Conservation (phyloP, 2,888 invertebrate genomes). For the Leptarthrus brevirostris region DNA sequence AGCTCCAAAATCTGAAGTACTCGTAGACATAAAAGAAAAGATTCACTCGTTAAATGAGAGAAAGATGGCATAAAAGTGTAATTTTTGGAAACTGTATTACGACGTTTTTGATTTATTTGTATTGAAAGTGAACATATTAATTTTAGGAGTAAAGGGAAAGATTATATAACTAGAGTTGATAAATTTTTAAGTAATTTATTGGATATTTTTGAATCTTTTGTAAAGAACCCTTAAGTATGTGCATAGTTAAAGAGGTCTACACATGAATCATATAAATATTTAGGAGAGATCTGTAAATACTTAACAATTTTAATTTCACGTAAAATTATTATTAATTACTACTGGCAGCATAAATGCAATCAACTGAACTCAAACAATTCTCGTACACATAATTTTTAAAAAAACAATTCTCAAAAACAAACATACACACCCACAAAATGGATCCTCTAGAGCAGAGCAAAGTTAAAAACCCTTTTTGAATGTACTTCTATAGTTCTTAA, state of each 20-base stretch:
- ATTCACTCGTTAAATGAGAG: no score
- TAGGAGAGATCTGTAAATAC: slow-evolving; percentile 32
- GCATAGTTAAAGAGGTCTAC: slow-evolving; percentile 1
- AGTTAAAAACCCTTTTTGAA: not conserved
- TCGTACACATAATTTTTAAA: not conserved
- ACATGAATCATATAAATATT: slow-evolving; percentile 21
- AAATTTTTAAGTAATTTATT: slow-evolving; percentile 28
- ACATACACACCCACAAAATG: not conserved
- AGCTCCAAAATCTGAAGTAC: not conserved
- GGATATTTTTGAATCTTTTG: slow-evolving; percentile 6
- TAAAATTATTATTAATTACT: slow-evolving; percentile 20
- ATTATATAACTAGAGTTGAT: slow-evolving; percentile 29
- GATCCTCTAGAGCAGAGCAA: not conserved
- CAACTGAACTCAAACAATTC: not conserved
- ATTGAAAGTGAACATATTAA: slow-evolving; percentile 21
- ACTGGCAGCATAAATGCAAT: not conserved
- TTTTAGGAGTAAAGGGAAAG: slow-evolving; percentile 5
- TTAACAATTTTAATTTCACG: slow-evolving; percentile 6
- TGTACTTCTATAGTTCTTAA: not conserved
- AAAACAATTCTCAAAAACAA: not conserved
- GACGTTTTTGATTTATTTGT: slow-evolving; percentile 5
- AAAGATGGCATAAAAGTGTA: not conserved
- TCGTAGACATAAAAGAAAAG: not conserved
- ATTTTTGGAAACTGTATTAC: not conserved
- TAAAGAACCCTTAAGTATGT: slow-evolving; percentile 2